Evolutionary conservation across 2,888 invertebrate genomes (phyloP).

Genomic region (Patella pellucida): DNA sequence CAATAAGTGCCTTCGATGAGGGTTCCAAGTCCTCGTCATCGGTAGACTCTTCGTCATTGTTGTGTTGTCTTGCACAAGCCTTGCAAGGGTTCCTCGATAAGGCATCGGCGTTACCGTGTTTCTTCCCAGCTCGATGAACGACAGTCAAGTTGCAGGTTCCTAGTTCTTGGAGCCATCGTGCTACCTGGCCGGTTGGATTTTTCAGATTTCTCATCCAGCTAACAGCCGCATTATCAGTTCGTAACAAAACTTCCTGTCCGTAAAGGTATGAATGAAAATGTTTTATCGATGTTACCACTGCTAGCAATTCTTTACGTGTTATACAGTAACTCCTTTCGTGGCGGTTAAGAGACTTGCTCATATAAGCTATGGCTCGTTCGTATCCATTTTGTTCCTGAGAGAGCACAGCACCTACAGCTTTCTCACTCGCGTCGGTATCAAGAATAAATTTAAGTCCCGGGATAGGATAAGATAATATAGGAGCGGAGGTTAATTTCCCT

Average conservation of each 20-base stretch:
- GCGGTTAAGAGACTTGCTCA: conserved; percentile 16
- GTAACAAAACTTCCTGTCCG: conserved; percentile 13
- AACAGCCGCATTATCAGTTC: conserved; percentile 22
- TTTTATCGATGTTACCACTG: conserved; percentile 14
- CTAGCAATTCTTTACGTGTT: conserved; percentile 18
- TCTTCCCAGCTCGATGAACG: conserved; percentile 15
- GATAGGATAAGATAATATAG: conserved; percentile 21
- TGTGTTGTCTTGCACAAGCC: not conserved
- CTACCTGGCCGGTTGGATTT: conserved; percentile 14
- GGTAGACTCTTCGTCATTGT: not conserved
- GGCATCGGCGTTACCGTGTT: conserved; percentile 20
- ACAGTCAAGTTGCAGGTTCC: conserved; percentile 5
- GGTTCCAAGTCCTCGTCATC: too few relatives aligned
- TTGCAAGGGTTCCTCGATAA: conserved; percentile 12
- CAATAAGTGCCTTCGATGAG: too few relatives aligned
- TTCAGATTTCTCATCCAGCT: conserved; percentile 16
- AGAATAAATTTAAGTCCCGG: conserved; percentile 14
- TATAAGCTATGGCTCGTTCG: conserved; percentile 18
- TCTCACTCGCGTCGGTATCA: conserved; percentile 21
- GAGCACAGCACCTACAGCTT: conserved; percentile 18
- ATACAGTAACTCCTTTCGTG: conserved; percentile 16
- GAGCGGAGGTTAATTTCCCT: conserved; percentile 10
- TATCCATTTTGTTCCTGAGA: too few relatives aligned
- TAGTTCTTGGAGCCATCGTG: conserved; percentile 18
- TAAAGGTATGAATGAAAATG: conserved; percentile 20